phyloP scores from a whole-genome alignment of 2,797 vertebrate species.

The Hybognathus amarus region DNA sequence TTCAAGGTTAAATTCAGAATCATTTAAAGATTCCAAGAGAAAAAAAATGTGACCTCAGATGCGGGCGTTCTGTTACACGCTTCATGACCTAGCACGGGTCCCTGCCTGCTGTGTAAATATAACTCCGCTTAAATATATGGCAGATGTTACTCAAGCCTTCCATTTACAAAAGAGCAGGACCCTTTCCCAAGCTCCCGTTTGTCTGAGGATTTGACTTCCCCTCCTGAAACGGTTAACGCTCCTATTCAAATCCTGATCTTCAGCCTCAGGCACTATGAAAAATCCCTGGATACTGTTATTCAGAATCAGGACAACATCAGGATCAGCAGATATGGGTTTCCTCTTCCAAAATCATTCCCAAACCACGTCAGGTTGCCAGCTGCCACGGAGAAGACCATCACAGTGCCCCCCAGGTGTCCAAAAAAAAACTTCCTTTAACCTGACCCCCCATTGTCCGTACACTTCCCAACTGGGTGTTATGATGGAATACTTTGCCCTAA shows the following conservation, averaged over 20 bases:
- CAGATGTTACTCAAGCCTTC: slow-evolving; percentile 30
- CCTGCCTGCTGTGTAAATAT: slow-evolving; percentile 19
- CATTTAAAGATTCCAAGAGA: not conserved
- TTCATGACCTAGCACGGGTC: not conserved
- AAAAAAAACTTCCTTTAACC: not conserved
- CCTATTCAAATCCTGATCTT: slow-evolving; percentile 56
- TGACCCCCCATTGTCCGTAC: slow-evolving; percentile 40
- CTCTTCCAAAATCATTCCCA: slow-evolving; percentile 28
- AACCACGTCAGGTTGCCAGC: slow-evolving; percentile 46
- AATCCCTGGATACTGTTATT: slow-evolving; percentile 56
- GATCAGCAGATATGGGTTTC: slow-evolving; percentile 51
- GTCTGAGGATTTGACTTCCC: slow-evolving; percentile 12
- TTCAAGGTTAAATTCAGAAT: slow-evolving; percentile 1
- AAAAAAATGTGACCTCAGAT: not conserved
- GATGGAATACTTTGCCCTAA: slow-evolving; percentile 50
- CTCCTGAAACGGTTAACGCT: slow-evolving; percentile 37
- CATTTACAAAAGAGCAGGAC: slow-evolving; percentile 31
- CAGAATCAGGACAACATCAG: slow-evolving; percentile 51
- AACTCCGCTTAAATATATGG: slow-evolving; percentile 74
- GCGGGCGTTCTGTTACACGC: slow-evolving; percentile 13
- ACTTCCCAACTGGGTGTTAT: slow-evolving; percentile 46
- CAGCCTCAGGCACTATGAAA: slow-evolving; percentile 47
- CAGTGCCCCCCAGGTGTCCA: slow-evolving; percentile 40
- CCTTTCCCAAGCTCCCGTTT: slow-evolving; percentile 24
- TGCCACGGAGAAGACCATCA: slow-evolving; percentile 49